phyloP scores from a whole-genome alignment of 2,113 vertebrate genomes.

The Myxocyprinus asiaticus region DNA sequence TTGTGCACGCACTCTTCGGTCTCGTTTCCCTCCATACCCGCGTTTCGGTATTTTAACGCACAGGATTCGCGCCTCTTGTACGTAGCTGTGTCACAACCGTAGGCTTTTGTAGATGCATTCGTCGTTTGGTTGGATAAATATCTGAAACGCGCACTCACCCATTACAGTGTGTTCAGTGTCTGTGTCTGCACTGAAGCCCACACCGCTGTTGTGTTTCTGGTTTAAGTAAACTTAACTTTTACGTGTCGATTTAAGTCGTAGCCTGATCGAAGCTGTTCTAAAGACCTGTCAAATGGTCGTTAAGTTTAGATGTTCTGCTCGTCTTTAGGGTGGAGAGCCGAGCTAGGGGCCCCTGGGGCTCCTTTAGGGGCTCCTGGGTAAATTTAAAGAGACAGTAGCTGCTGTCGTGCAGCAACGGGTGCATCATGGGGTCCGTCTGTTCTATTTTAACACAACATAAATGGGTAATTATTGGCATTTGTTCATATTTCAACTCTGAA shows the following conservation, averaged over 20 bases:
- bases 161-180: slow-evolving; percentile 59
- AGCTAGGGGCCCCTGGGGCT: slow-evolving; percentile 94
- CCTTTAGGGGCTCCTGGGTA: slow-evolving; percentile 97
- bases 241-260: slow-evolving; percentile 60
- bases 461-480: too few relatives aligned
- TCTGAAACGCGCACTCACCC: slow-evolving; percentile 71
- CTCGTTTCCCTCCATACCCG: slow-evolving; percentile 70
- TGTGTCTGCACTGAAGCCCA: slow-evolving; percentile 63
- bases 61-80: slow-evolving; percentile 56
- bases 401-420: slow-evolving; percentile 69
- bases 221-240: slow-evolving; percentile 79
- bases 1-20: slow-evolving; percentile 63
- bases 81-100: slow-evolving; percentile 53
- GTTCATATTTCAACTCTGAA: too few relatives aligned
- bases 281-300: slow-evolving; percentile 45
- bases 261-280: slow-evolving; percentile 45
- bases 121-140: slow-evolving; percentile 64
- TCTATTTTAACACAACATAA: too few relatives aligned
- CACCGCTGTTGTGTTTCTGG: slow-evolving; percentile 58
- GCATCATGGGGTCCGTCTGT: slow-evolving; percentile 52
- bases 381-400: slow-evolving; percentile 95
- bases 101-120: slow-evolving; percentile 60
- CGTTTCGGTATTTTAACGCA: slow-evolving; percentile 36
- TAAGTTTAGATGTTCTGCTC: slow-evolving; percentile 79
- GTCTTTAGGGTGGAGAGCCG: slow-evolving; percentile 89